These are phyloP conservation scores for Florisuga fusca DNA, from an alignment of 2,797 vertebrate species.

Conservation along the genomic window DNA sequence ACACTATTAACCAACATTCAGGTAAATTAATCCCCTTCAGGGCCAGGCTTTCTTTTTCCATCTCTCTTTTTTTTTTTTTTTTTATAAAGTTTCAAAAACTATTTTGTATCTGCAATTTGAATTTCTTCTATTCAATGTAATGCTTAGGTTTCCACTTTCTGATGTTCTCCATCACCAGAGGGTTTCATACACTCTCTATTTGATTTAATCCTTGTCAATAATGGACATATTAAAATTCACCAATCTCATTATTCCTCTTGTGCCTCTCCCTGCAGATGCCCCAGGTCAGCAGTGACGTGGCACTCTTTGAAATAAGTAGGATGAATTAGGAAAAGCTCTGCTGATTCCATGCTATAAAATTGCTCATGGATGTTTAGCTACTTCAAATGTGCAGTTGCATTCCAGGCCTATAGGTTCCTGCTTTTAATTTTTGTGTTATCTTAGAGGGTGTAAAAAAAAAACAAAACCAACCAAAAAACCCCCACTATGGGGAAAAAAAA, in stretches of 20 bases:
- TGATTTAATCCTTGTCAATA: neutral
- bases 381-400: neutral
- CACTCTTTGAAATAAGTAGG: neutral
- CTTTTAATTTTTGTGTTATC: neutral
- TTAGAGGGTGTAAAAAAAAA: neutral
- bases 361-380: neutral
- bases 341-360: neutral
- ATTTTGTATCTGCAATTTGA: neutral
- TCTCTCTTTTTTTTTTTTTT: too few species aligned
- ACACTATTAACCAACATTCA: conserved; percentile 94
- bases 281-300: neutral
- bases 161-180: neutral
- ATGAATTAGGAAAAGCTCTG: neutral
- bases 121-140: neutral
- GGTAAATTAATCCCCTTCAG: conserved; percentile 79
- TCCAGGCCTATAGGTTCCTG: neutral
- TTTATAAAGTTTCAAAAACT: neutral
- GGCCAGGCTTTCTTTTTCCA: neutral
- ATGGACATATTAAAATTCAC: neutral
- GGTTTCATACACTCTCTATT: neutral
- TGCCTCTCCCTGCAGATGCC: neutral
- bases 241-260: neutral
- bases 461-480: too few species aligned
- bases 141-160: neutral
- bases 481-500: neutral